Conservation (phyloP, 2,797 vertebrate genomes). For the Bovichtus variegatus region DNA sequence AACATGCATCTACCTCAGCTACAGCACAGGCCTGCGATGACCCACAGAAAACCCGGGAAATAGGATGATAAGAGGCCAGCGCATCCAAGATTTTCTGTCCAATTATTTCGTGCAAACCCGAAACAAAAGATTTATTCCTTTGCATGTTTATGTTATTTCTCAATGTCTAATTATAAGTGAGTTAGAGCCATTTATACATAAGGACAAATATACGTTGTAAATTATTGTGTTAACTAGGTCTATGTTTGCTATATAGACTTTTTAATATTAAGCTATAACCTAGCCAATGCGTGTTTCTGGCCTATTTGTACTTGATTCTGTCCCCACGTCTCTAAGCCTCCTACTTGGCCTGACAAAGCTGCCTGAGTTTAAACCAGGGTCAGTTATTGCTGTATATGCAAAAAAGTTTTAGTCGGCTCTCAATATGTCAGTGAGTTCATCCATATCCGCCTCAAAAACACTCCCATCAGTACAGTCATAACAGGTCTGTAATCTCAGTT, state of each 20-base stretch:
- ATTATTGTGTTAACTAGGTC: not conserved
- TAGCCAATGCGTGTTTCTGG: not conserved
- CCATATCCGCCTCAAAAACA: not conserved
- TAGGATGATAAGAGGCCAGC: not conserved
- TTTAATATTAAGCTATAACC: too few relatives aligned
- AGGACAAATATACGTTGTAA: not conserved
- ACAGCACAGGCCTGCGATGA: constrained; percentile 27
- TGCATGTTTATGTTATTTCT: not conserved
- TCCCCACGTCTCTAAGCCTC: not conserved
- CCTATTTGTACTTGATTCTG: not conserved
- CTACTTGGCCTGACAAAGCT: not conserved
- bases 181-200: not conserved
- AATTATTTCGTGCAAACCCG: not conserved
- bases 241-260: not conserved
- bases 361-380: too few relatives aligned
- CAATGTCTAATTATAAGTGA: not conserved
- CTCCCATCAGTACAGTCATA: not conserved
- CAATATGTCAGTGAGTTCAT: not conserved
- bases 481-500: not conserved
- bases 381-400: too few relatives aligned
- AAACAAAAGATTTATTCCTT: not conserved
- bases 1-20: constrained; percentile 54
- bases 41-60: not conserved
- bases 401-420: too few relatives aligned
- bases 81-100: not conserved